Conservation (phyloP, 30 jellyfish, hydroid and myxozoan species). For the Chironex yamaguchii region DNA sequence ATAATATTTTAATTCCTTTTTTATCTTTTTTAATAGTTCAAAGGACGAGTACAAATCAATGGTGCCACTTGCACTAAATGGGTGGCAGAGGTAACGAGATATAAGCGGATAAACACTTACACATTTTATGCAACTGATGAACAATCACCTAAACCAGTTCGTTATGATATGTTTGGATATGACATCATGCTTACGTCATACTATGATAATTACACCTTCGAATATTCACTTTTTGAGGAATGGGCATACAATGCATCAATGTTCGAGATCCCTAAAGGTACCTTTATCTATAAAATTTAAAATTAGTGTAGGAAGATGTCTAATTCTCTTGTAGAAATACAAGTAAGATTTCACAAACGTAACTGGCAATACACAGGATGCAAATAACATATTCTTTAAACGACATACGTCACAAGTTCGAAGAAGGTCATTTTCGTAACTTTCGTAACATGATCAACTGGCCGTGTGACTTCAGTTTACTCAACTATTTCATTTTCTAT, state of each 20-base stretch:
- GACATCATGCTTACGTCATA: conserved; percentile 81
- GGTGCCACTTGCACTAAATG: conserved; percentile 75
- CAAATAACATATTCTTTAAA: too few relatives aligned
- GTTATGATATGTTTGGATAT: conserved; percentile 87
- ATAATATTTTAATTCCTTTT: background rate
- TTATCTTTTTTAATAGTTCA: conserved; percentile 14
- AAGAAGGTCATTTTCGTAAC: too few relatives aligned
- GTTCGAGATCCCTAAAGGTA: conserved; percentile 86
- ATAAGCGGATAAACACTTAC: conserved; percentile 78
- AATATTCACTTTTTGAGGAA: conserved; percentile 55
- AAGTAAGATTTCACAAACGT: too few relatives aligned
- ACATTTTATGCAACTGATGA: conserved; percentile 78
- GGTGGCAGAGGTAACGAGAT: conserved; percentile 37
- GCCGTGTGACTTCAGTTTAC: too few relatives aligned
- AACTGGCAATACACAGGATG: too few relatives aligned
- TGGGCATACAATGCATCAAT: conserved; percentile 62
- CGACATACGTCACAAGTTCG: too few relatives aligned
- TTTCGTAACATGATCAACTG: too few relatives aligned
- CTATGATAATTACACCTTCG: conserved; percentile 85
- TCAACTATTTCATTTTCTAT: too few relatives aligned
- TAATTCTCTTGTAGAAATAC: background rate
- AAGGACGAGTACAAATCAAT: conserved; percentile 23
- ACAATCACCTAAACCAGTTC: conserved; percentile 60
- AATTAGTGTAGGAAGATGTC: background rate
- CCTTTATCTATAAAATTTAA: background rate